Evolutionary conservation across 1,140 invertebrate genomes (phyloP), one percentile per base, ranked within the genome.

Genomic region (Lasioglossum baleicum): DNA sequence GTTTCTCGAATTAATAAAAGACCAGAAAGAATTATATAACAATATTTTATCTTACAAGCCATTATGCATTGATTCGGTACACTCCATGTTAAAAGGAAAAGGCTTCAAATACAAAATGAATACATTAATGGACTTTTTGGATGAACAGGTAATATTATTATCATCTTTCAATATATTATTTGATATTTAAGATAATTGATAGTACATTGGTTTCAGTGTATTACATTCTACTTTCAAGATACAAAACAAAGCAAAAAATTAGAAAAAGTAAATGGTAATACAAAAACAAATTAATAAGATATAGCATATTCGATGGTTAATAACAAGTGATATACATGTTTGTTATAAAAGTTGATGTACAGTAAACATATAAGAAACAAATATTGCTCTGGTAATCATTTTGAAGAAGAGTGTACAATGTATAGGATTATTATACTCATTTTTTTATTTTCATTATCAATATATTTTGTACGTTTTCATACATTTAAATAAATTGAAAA

Each of bases 31-130:
- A 56, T 79, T 94, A 15, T 75, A 94, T 69, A 86, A 85, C 31
- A 92, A 93, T 73, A 88, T 94, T 78, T 84, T 94, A n/a, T 79
- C 80, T 13, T 94, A 94, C 80, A 91, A 94, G 81, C 93, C 94
- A 6, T 83, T 94, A 69, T 89, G 91, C 76, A 82, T 94, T 10
- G 90, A 94, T 77, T 60, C 85, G 0, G 81, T 94, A 15, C 89
- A 91, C 72, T 63, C 70, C 15, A 84, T 75, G 20, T 80, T 94
- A 0, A 93, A 92, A 75, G 44, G 83, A 68, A 80, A 88, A 61
- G 92, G 92, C 31, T 88, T 92, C 8, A 94, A 92, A 87, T 91
- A 91, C 26, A 93, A 92, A 35, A 75, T 89, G 7, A 90, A 90
- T 63, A 75, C 82, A 35, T 81, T 94, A 0, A 90, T 93, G 83